Evolutionary conservation across 2,888 invertebrate species (phyloP).

Genomic region (Mimumesa dahlbomi): DNA sequence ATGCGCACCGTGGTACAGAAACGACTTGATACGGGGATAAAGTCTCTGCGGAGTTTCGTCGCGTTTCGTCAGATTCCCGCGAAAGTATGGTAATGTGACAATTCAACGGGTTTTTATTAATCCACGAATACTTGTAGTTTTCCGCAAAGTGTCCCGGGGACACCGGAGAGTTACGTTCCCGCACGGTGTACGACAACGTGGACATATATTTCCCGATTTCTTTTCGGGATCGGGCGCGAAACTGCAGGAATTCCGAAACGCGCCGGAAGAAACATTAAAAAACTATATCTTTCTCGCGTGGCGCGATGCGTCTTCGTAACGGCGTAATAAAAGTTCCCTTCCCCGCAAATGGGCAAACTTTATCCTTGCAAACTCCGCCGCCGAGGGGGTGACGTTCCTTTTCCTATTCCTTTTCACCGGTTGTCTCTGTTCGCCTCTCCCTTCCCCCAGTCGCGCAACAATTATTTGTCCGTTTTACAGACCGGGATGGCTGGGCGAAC

Average conservation of each 20-base stretch:
- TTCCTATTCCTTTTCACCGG: constrained; percentile 6
- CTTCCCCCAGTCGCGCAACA: constrained; percentile 29
- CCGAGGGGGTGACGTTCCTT: constrained; percentile 3
- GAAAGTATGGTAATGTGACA: neutral
- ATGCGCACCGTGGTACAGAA: constrained; percentile 4
- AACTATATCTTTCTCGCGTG: constrained; percentile 51
- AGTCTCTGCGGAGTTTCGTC: neutral
- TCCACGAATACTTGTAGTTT: neutral
- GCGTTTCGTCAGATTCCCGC: constrained; percentile 6
- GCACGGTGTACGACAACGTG: too few relatives aligned
- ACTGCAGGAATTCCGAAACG: constrained; percentile 25
- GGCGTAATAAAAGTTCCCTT: constrained; percentile 71
- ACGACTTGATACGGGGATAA: constrained; percentile 7
- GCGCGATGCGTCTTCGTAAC: constrained; percentile 66
- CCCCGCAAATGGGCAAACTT: constrained; percentile 72
- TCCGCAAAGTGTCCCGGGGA: too few relatives aligned
- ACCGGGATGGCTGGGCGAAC: constrained; percentile 9
- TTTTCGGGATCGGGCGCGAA: constrained; percentile 12
- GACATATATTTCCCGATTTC: neutral
- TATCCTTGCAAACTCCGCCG: constrained; percentile 44
- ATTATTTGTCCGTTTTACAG: constrained; percentile 42
- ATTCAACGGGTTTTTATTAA: neutral
- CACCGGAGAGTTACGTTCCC: too few relatives aligned
- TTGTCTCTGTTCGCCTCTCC: constrained; percentile 11
- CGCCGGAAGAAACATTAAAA: constrained; percentile 58